phyloP scores from a whole-genome alignment of 2,797 vertebrate genomes.

The Clarias laeviceps region DNA sequence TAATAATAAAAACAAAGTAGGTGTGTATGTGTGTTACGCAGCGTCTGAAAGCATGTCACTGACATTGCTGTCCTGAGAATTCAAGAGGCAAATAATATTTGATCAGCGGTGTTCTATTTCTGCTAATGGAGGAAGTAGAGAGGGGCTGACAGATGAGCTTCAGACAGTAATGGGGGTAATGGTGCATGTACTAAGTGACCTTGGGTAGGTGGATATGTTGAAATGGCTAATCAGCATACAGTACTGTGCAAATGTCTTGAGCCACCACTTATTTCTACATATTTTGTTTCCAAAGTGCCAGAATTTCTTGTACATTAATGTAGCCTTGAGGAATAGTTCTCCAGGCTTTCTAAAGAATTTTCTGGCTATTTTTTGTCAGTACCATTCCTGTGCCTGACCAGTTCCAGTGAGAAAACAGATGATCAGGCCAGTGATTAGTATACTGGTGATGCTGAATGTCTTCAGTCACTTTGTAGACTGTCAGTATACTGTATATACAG shows the following conservation, averaged over 20 bases:
- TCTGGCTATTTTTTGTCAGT: no score
- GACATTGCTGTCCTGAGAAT: background rate
- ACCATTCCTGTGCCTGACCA: no score
- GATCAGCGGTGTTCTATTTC: constrained; percentile 12
- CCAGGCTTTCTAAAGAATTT: no score
- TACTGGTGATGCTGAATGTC: no score
- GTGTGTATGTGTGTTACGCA: background rate
- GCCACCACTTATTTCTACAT: no score
- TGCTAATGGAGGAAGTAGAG: background rate
- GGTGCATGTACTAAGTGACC: background rate
- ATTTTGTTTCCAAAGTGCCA: no score
- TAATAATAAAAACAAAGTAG: background rate
- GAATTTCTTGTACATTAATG: no score
- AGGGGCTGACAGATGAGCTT: background rate
- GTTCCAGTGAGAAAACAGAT: no score
- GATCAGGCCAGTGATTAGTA: no score
- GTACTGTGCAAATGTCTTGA: background rate
- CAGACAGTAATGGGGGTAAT: background rate
- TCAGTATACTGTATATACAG: no score
- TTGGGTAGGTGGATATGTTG: background rate
- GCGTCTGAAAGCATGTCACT: background rate
- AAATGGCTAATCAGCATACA: background rate
- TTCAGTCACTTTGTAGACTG: no score
- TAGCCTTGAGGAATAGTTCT: no score
- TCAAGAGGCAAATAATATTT: constrained; percentile 4